Evolutionary conservation across 2,113 vertebrate species (phyloP), one percentile per base, ranked within the genome.

Genomic region (Canis aureus): DNA sequence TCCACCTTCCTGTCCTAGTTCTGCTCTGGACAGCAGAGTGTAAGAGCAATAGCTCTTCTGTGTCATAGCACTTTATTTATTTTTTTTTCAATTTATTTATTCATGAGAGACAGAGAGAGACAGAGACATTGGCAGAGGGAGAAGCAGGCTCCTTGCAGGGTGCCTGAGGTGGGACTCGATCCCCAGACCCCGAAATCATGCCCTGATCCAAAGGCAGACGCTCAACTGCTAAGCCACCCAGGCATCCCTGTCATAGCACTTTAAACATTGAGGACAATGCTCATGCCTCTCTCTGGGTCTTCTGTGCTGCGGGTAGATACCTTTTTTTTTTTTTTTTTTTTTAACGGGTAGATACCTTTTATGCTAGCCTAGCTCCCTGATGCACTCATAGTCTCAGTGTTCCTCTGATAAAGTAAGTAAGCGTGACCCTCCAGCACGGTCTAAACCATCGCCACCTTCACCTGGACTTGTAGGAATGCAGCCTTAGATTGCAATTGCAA

Each of bases 331-430:
- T n/a, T n/a, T n/a, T n/a, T n/a, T n/a, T n/a, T n/a, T n/a, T n/a
- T n/a, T n/a, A n/a, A n/a, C 10, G 16, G 27, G 11, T 20, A 1
- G 35, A 35, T 4, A 27, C 38, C 49, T 67, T 38, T 38, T 22
- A 17, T 59, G 25, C 53, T 29, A n/a, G n/a, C 71, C 79, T 59
- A 17, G 38, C 83, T 43, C 57, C 29, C 27, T 32, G 55, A 57
- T 82, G 67, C 2, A 4, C 1, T 27, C 4, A 0, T 32, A 9
- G 35, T 16, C 0, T 51, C 81, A 1, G 0, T 4, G 32, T 19
- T 16, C 83, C 19, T 20, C 92, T 66, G 19, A 27, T 0, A 79
- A 60, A 3, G 53, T 22, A 16, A 15, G 74, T 27, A 29, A 78
- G 43, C 8, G 1, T 0, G 11, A 29, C 69, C 87, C 38, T 62